These are phyloP conservation scores for Calameuta filiformis DNA, from an alignment of 2,888 invertebrate genomes.

Conservation along the genomic window DNA sequence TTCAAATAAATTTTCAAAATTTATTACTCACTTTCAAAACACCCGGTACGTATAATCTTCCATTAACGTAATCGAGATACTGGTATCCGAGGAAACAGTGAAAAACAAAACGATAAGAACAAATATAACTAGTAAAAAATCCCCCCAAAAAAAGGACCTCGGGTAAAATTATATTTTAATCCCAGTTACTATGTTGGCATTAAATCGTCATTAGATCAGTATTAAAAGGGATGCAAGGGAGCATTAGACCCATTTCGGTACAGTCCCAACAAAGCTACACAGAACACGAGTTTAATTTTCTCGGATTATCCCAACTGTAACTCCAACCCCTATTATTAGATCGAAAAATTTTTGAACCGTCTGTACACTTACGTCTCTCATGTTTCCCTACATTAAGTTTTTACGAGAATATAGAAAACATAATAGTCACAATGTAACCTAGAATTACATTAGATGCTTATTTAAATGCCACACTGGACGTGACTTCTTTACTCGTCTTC, in stretches of 20 bases:
- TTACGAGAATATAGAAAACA: not conserved
- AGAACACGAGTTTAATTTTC: not conserved
- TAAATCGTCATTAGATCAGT: no score
- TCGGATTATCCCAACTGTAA: not conserved
- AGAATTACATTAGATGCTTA: not conserved
- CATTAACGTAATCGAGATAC: no score
- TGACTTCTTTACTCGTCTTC: not conserved
- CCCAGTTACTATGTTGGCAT: no score
- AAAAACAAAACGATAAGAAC: no score
- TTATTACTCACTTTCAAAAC: no score
- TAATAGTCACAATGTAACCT: not conserved
- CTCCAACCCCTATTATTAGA: not conserved
- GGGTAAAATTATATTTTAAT: no score
- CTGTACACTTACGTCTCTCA: not conserved
- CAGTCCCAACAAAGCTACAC: not conserved
- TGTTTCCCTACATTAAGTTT: not conserved
- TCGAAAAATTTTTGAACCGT: not conserved
- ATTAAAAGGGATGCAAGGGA: not conserved
- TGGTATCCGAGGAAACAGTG: no score
- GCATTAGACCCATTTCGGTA: not conserved
- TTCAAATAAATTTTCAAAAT: no score
- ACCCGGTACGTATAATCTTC: no score
- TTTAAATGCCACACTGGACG: not conserved
- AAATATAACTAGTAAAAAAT: no score
- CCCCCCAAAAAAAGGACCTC: no score